Base-by-base conservation (phyloP, 2,888 invertebrate genomes). In the Lordiphosa andalusiaca region DNA sequence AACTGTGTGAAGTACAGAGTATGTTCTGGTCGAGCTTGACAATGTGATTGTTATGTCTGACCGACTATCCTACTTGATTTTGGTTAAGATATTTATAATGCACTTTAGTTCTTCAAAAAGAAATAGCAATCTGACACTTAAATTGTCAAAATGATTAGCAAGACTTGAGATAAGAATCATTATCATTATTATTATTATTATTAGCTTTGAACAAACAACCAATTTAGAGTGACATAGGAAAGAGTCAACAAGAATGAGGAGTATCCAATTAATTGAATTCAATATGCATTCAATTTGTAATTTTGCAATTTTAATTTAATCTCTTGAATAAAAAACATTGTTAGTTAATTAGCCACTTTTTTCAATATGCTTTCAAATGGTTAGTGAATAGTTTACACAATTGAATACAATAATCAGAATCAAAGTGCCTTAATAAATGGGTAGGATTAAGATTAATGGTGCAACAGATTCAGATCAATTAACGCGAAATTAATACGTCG, bases 91-190 rank as follows among this genome's bases (percentile, higher is more conserved):
- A 25, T 25, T 25, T 6, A 25, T 25, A 25, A 25, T 25, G 25
- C 25, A 25, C 25, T 25, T 25, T 7, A 25, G 25, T 25, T 25
- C 2, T 25, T 25, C 7, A 25, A 66, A 69, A 55, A 70, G 67
- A 62, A 42, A 61, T 74, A 55, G 42, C 69, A 71, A 58, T 54
- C 49, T 42, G 61, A 58, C 72, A 65, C 71, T 74, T 54, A 61
- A 62, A 49, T 56, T 71, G 61, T 71, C 75, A 65, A 62, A 69
- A 69, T 72, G 69, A 72, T 65, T 64, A 68, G 68, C 64, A 51
- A 12, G 64, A 64, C 64, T 64, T 56, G 56, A 74, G 71, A 71
- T 72, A 71, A 37, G 36, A 36, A 21, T 47, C n/a, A 36, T 42
- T 36, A 52, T 44, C 44, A 44, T 44, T 33, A 33, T 44, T 44